phyloP scores from a whole-genome alignment of 2,113 vertebrate species.

The Silurus meridionalis region DNA sequence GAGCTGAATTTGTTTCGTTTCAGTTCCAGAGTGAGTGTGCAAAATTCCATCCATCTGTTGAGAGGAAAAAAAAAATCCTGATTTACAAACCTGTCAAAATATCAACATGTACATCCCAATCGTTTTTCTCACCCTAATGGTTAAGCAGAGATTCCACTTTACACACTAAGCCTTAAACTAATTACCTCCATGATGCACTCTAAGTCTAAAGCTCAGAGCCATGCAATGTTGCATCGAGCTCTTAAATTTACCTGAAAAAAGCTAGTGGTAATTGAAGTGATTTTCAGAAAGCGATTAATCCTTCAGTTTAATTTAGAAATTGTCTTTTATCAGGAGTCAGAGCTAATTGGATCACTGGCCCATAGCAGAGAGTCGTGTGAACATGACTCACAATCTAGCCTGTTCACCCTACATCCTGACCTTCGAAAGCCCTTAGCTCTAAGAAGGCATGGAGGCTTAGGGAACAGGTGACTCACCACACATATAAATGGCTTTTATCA shows the following conservation, averaged over 20 bases:
- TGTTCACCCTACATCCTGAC: slow-evolving; percentile 33
- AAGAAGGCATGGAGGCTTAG: slow-evolving; percentile 36
- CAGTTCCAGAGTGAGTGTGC: neutral
- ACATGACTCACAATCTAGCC: slow-evolving; percentile 30
- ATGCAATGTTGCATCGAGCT: slow-evolving; percentile 9
- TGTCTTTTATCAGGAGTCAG: slow-evolving; percentile 36
- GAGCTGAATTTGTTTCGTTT: slow-evolving; percentile 21
- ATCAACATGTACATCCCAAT: slow-evolving; percentile 8
- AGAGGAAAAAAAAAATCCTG: neutral
- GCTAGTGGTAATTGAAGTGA: slow-evolving; percentile 18
- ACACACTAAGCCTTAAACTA: slow-evolving; percentile 16
- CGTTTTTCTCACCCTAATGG: neutral
- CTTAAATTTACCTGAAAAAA: slow-evolving; percentile 14
- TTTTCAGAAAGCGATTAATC: slow-evolving; percentile 37
- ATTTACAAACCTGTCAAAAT: slow-evolving; percentile 14
- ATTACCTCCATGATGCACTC: slow-evolving; percentile 3
- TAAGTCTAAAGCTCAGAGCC: slow-evolving; percentile 13
- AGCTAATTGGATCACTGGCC: slow-evolving; percentile 40
- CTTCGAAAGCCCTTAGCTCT: slow-evolving; percentile 35
- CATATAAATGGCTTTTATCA: slow-evolving; percentile 59
- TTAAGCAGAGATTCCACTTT: neutral
- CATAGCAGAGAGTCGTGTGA: slow-evolving; percentile 35
- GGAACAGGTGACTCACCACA: slow-evolving; percentile 45
- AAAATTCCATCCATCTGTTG: slow-evolving; percentile 8
- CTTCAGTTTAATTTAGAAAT: slow-evolving; percentile 32